Evolutionary conservation across 2,797 vertebrate species (phyloP).

Genomic region (Botia kubotai): DNA sequence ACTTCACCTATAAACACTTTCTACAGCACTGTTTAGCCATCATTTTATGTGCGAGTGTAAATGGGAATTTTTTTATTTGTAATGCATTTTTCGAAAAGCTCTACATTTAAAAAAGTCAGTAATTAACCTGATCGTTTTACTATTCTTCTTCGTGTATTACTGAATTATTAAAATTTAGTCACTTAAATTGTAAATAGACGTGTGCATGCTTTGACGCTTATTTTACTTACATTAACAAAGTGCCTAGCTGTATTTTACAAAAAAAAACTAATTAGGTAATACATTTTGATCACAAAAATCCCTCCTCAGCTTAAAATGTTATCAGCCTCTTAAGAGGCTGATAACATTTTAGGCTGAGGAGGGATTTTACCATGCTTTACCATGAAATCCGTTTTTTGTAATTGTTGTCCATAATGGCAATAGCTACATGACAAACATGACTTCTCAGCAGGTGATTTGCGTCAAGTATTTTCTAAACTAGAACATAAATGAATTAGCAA

Average conservation of each 20-base stretch:
- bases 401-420: conserved; percentile 90
- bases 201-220: background rate
- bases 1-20: conserved; percentile 57
- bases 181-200: background rate
- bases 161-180: background rate
- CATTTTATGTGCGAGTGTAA: background rate
- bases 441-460: conserved; percentile 96
- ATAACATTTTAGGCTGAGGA: no score
- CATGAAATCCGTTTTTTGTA: conserved; percentile 77
- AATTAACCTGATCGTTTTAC: no score
- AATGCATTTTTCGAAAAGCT: background rate
- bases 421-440: conserved; percentile 95
- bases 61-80: background rate
- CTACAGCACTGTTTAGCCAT: no score
- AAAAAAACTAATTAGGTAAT: conserved; percentile 72
- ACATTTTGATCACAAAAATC: conserved; percentile 75
- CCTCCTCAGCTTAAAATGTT: no score
- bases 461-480: conserved; percentile 95
- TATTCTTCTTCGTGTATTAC: background rate
- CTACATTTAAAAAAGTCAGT: no score
- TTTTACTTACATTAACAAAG: conserved; percentile 27
- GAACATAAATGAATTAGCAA: conserved; percentile 99
- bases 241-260: conserved; percentile 74
- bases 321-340: conserved; percentile 78
- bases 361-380: conserved; percentile 76